These are phyloP conservation scores for Pangasius krempfi DNA, from an alignment of 2,797 vertebrate species.

Conservation along the genomic window DNA sequence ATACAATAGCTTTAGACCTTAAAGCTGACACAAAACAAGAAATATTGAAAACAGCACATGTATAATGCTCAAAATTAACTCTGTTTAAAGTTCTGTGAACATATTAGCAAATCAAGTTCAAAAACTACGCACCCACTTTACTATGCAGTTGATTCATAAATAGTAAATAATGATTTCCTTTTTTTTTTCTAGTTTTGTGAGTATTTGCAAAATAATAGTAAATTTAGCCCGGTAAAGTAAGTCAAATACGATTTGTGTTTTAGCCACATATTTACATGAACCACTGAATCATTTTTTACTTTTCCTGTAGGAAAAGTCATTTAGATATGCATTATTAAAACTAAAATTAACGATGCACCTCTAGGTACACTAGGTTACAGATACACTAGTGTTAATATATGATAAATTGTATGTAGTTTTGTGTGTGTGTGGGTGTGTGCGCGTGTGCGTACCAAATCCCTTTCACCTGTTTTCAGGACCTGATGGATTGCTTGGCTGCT, in stretches of 20 bases:
- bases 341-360: no score
- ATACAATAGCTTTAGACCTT: background rate
- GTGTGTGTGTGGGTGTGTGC: no score
- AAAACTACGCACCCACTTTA: background rate
- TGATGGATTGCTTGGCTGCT: slow-evolving; percentile 20
- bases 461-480: slow-evolving; percentile 16
- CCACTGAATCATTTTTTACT: no score
- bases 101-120: background rate
- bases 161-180: background rate
- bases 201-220: background rate
- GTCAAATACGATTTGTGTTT: background rate
- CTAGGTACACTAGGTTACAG: background rate
- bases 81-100: background rate
- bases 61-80: background rate
- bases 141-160: background rate
- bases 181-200: background rate
- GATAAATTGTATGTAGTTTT: no score
- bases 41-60: background rate
- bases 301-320: no score
- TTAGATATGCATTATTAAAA: no score
- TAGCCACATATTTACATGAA: no score
- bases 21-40: background rate
- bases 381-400: background rate
- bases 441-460: background rate
- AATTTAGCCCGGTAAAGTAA: background rate